Base-by-base conservation (phyloP, 1,140 invertebrate species). In the Drosophila murphyi region DNA sequence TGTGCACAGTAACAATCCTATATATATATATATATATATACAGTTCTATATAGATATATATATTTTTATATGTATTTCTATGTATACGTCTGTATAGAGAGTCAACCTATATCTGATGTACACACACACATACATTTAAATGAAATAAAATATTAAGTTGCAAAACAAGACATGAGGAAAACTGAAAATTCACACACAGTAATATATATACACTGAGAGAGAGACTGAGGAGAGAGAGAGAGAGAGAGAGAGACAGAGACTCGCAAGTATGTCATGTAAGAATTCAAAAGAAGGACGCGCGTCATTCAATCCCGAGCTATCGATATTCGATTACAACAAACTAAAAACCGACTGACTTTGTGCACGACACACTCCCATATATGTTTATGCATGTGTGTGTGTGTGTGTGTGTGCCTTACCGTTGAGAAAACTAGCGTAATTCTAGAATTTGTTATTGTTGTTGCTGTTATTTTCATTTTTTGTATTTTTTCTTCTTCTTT, bases 251-350 rank as follows among this genome's bases (percentile, higher is more conserved):
- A 78, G 37, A 65, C 3, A 56, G 45, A 65, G 41, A 85, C 29
- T 59, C 62, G 59, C 77, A 80, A 82, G 80, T 89, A 76, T 89
- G 86, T 80, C 86, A 90, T 90, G 76, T 90, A 90, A 90, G 86
- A 90, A 90, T 88, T 90, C 72, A 72, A 90, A 90, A 90, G 86
- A 90, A 90, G 86, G 86, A 90, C 86, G 86, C 77, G 59, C 76
- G 85, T 78, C 82, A 90, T 90, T 90, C 87, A 90, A 90, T 90
- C 86, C 86, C 80, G 61, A 86, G 86, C 81, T 90, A 90, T 90
- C 86, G 86, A 90, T 90, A 90, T 90, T 90, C 87, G 86, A 90
- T 90, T 90, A 80, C 86, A 90, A 78, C 72, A 81, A 83, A 89
- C 83, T 87, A 72, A 87, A 87, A 87, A 87, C 83, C 83, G 71